These are phyloP conservation scores for Bos indicus DNA, from an alignment of 2,113 vertebrate genomes.

Conservation along the genomic window DNA sequence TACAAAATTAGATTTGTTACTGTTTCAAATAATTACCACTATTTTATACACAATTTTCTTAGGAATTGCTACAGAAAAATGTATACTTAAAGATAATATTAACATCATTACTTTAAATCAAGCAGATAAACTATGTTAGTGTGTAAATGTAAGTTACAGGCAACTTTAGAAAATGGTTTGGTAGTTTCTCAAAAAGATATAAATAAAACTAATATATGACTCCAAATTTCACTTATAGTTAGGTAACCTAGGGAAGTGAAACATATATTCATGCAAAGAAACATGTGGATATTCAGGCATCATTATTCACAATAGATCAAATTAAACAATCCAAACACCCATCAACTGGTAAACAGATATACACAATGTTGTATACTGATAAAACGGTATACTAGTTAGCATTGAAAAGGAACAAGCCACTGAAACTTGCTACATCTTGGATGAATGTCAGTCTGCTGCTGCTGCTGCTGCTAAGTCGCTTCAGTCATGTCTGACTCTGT, in stretches of 20 bases:
- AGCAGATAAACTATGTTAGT: background rate
- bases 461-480: no score
- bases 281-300: background rate
- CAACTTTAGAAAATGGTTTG: background rate
- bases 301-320: background rate
- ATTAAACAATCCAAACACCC: background rate
- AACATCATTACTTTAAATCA: background rate
- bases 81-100: background rate
- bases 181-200: background rate
- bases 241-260: background rate
- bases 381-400: background rate
- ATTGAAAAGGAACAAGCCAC: background rate
- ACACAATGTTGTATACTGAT: background rate
- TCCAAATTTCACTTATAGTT: background rate
- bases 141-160: background rate
- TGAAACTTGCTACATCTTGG: rapidly evolving
- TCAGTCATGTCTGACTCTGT: no score
- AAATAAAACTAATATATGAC: background rate
- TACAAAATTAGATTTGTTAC: background rate
- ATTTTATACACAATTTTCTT: background rate
- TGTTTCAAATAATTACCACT: background rate
- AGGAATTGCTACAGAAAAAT: background rate
- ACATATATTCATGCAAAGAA: background rate
- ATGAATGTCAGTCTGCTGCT: background rate
- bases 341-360: background rate